Conservation (phyloP, 2,888 invertebrate genomes). For the Agonopterix alstromeriana region DNA sequence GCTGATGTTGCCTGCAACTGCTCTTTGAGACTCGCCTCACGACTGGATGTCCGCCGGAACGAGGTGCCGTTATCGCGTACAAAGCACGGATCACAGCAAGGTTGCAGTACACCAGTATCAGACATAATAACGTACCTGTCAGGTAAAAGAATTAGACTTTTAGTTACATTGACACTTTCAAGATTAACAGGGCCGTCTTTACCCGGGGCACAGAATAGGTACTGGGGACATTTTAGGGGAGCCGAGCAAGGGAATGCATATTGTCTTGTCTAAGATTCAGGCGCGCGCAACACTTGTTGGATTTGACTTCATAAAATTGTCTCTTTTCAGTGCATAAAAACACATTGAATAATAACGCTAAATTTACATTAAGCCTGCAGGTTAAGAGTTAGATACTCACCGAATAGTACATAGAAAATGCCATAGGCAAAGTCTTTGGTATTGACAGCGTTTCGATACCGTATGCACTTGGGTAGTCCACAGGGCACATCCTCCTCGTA, state of each 20-base stretch:
- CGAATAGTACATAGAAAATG: slow-evolving; percentile 84
- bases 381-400: slow-evolving; percentile 60
- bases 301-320: too few relatives aligned
- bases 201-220: too few relatives aligned
- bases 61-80: slow-evolving; percentile 72
- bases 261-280: too few relatives aligned
- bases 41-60: slow-evolving; percentile 39
- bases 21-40: slow-evolving; percentile 58
- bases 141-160: too few relatives aligned
- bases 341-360: too few relatives aligned
- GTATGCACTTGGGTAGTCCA: slow-evolving; percentile 74
- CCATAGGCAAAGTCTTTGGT: slow-evolving; percentile 84
- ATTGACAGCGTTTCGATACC: slow-evolving; percentile 83
- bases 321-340: too few relatives aligned
- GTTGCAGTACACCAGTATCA: slow-evolving; percentile 89
- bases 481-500: slow-evolving; percentile 64
- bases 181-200: too few relatives aligned
- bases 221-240: too few relatives aligned
- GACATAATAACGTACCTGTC: slow-evolving; percentile 82
- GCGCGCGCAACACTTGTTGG: too few relatives aligned
- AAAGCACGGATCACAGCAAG: slow-evolving; percentile 87
- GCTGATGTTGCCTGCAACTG: slow-evolving; percentile 42
- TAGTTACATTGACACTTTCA: too few relatives aligned
- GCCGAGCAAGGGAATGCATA: too few relatives aligned
- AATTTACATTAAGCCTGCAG: too few relatives aligned